Evolutionary conservation across 1,140 invertebrate genomes (phyloP), one percentile per base, ranked within the genome.

Genomic region (Sogatella furcifera): DNA sequence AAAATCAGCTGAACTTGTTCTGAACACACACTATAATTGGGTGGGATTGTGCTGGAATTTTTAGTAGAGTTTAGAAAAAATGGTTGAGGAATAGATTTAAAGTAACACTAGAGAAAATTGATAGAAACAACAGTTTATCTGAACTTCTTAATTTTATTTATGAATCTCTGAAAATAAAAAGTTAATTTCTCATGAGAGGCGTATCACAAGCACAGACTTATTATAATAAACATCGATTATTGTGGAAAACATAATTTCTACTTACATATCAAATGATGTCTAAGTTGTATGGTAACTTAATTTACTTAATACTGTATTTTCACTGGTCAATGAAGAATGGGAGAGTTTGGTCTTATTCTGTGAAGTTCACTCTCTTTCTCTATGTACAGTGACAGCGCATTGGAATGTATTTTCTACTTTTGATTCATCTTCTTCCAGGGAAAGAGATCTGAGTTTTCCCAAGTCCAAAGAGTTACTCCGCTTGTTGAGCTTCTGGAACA

Each of bases 371-470:
- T 73, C 66, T 70, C 69, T 49, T 34, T 72, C 69, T 55, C 71
- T 68, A 65, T 76, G 74, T 8, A 75, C 73, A 22, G 72, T 74
- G 22, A 74, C 73, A 59, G 70, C 67, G n/a, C 72, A 70, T 64
- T 75, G 64, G 63, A 74, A 69, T 10, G 64, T 69, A 46, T 62
- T 65, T 17, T 69, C 68, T 19, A 60, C 22, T 41, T 69, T 64
- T 3, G 64, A 56, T 38, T 52, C 62, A n/a, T 34, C 41, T 15
- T 24, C 31, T 15, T 14, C 21, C 24, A 11, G 57, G 17, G 41
- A 55, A 24, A 38, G 28, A 17, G 22, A 57, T 55, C 31, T 41
- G n/a, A 62, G 22, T 19, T 55, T 42, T 5, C 64, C 64, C 9
- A 66, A 43, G 21, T 66, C 64, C 4, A 66, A 34, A 10, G 64